Conservation (phyloP, 1,140 invertebrate species). For the Papilio glaucus region DNA sequence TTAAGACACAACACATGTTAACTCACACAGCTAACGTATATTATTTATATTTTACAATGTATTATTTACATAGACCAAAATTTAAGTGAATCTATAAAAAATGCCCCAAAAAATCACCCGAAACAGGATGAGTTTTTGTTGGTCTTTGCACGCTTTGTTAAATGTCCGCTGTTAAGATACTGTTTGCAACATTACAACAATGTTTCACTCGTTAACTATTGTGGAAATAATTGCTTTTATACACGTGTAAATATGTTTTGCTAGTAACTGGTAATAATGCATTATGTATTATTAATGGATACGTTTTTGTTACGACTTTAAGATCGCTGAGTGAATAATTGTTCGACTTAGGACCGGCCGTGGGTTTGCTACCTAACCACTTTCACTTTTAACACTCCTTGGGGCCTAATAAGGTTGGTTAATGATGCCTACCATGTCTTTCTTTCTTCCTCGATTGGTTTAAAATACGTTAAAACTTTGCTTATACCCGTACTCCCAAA, state of each 20-base stretch:
- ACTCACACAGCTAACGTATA: neutral
- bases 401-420: neutral
- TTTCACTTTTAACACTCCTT: slow-evolving; percentile 5
- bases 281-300: slow-evolving; percentile 2
- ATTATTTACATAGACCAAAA: neutral
- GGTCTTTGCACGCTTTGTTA: neutral
- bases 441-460: neutral
- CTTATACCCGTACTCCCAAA: neutral
- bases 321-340: neutral
- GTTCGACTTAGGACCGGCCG: neutral
- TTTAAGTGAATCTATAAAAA: neutral
- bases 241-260: slow-evolving; percentile 28
- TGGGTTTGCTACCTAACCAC: neutral
- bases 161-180: neutral
- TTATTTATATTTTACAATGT: neutral
- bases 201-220: slow-evolving; percentile 20
- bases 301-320: neutral
- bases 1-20: neutral
- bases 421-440: neutral
- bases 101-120: neutral
- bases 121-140: neutral
- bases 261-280: slow-evolving; percentile 8
- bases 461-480: neutral
- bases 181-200: slow-evolving; percentile 17
- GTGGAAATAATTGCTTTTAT: slow-evolving; percentile 27